A percentile compares a stretch with the other conserved stretches of the same genome.
phyloP scores from a whole-genome alignment of 2,888 invertebrate genomes.

The Heteromurus nitidus region DNA sequence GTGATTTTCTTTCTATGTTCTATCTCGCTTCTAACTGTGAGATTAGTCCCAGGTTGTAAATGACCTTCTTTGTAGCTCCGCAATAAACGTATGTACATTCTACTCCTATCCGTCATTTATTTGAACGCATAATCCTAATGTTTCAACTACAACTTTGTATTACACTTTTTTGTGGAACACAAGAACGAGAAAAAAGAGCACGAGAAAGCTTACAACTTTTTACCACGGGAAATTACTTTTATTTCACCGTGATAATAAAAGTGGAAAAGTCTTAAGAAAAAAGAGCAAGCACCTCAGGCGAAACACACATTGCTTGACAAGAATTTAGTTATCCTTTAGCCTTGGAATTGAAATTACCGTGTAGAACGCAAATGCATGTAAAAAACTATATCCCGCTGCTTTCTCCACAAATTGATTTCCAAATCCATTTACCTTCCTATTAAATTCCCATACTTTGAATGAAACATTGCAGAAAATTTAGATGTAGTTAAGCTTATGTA shows the following conservation, averaged over 20 bases:
- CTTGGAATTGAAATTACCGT: slow-evolving; percentile 20
- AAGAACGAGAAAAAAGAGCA: slow-evolving; percentile 10
- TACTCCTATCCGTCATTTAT: neutral
- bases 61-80: slow-evolving; percentile 19
- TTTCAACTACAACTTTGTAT: too few species aligned
- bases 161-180: neutral
- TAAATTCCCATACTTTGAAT: slow-evolving; percentile 40
- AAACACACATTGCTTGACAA: slow-evolving; percentile 30
- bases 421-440: slow-evolving; percentile 56
- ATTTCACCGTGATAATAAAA: slow-evolving; percentile 50
- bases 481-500: slow-evolving; percentile 49
- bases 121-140: slow-evolving; percentile 34
- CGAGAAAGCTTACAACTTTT: slow-evolving; percentile 27
- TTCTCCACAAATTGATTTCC: slow-evolving; percentile 44
- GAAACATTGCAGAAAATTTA: slow-evolving; percentile 54
- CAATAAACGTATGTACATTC: neutral
- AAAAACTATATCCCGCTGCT: slow-evolving; percentile 26
- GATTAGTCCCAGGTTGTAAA: too few species aligned
- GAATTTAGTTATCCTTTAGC: slow-evolving; percentile 42
- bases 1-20: too few species aligned
- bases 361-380: slow-evolving; percentile 10
- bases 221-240: slow-evolving; percentile 57
- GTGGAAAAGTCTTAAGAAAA: slow-evolving; percentile 23
- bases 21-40: too few species aligned
- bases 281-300: slow-evolving; percentile 28